Conservation (phyloP, 2,797 vertebrate species). For the Sebastes cheni region DNA sequence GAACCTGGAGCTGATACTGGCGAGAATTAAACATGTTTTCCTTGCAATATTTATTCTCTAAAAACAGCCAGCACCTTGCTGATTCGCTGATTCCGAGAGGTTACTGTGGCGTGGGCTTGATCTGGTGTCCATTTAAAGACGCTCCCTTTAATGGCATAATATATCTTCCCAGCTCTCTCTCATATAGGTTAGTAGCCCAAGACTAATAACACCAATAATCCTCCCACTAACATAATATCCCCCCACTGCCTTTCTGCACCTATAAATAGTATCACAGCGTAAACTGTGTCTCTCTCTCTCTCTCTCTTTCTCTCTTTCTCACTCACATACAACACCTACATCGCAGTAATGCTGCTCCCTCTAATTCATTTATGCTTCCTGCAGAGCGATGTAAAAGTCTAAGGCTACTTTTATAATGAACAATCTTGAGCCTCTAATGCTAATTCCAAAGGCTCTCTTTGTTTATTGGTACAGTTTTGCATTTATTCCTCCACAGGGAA, state of each 20-base stretch:
- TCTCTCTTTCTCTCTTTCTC: not conserved
- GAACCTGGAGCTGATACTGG: slow-evolving; percentile 79
- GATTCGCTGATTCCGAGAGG: slow-evolving; percentile 48
- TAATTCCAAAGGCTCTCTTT: slow-evolving; percentile 34
- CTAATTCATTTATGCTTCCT: slow-evolving; percentile 27
- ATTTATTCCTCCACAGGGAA: slow-evolving; percentile 38
- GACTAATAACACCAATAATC: slow-evolving; percentile 61
- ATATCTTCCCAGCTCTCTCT: slow-evolving; percentile 14
- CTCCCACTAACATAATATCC: slow-evolving; percentile 38
- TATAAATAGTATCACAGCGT: slow-evolving; percentile 45
- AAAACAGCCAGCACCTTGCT: slow-evolving; percentile 53
- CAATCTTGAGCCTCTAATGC: slow-evolving; percentile 4
- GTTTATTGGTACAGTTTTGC: slow-evolving; percentile 30
- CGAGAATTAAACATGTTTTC: slow-evolving; percentile 82
- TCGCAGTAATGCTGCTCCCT: not conserved
- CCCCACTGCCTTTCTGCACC: slow-evolving; percentile 4
- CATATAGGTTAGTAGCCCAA: slow-evolving; percentile 58
- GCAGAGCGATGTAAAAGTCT: not conserved
- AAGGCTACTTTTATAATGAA: slow-evolving; percentile 26
- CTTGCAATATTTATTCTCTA: slow-evolving; percentile 81
- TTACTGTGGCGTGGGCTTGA: slow-evolving; percentile 26
- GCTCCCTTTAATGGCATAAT: slow-evolving; percentile 41
- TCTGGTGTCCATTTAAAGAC: slow-evolving; percentile 36
- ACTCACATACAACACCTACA: slow-evolving; percentile 25
- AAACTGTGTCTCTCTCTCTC: slow-evolving; percentile 1